These are phyloP conservation scores for Xiphophorus hellerii DNA, from an alignment of 2,113 vertebrate genomes.

Conservation along the genomic window DNA sequence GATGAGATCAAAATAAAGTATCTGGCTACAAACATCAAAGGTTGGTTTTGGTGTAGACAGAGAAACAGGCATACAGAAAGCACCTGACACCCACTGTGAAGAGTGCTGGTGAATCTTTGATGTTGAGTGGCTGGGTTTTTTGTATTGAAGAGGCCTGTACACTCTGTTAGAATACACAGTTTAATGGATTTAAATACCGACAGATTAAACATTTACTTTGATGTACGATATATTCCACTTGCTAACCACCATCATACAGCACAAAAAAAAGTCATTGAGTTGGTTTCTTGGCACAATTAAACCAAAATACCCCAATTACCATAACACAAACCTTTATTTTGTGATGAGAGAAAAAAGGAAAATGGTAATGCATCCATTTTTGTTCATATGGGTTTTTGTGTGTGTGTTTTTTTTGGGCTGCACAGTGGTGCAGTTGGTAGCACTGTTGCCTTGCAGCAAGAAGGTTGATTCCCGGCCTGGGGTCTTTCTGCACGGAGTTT, in stretches of 20 bases:
- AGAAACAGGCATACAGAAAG: constrained; percentile 8
- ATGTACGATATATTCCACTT: background rate
- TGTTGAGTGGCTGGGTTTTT: constrained; percentile 1
- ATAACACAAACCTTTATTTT: background rate
- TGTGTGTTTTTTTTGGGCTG: fast-evolving
- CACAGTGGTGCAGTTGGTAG: too few relatives aligned
- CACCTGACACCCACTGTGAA: background rate
- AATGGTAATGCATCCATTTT: background rate
- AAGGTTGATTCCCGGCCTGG: too few relatives aligned
- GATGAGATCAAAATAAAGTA: constrained; percentile 11
- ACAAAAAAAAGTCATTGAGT: background rate
- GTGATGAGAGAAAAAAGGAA: background rate
- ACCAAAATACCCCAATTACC: background rate
- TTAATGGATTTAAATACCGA: background rate
- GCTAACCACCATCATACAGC: background rate
- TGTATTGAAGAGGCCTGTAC: background rate
- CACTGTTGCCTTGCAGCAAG: too few relatives aligned
- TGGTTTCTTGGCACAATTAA: background rate
- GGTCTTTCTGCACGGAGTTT: too few relatives aligned
- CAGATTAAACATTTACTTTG: background rate
- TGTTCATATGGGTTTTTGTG: background rate
- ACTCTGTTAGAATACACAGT: background rate
- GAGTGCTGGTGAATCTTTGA: constrained; percentile 7
- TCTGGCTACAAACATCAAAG: constrained; percentile 17
- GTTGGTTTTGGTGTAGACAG: constrained; percentile 8